These are phyloP conservation scores for Cheilosia pagana DNA, from an alignment of 2,888 invertebrate species.

Conservation along the genomic window DNA sequence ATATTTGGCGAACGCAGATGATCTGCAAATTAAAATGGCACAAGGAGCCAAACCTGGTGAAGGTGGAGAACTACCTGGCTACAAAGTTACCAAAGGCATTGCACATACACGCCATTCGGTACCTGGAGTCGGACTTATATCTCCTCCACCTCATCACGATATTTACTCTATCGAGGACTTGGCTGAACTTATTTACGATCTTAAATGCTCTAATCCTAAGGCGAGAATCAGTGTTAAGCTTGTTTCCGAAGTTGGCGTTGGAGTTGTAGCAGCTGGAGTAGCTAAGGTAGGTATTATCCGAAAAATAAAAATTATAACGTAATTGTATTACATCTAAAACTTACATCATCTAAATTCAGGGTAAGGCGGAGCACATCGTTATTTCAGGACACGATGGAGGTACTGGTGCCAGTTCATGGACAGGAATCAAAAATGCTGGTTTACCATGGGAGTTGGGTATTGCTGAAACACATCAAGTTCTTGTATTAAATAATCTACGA, in stretches of 20 bases:
- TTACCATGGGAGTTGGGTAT: slow-evolving; percentile 99
- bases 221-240: slow-evolving; percentile 98
- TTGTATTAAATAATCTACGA: slow-evolving; percentile 95
- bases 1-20: slow-evolving; percentile 98
- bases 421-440: slow-evolving; percentile 98
- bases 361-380: slow-evolving; percentile 99
- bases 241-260: slow-evolving; percentile 99
- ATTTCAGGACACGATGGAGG: slow-evolving; percentile 99
- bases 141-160: slow-evolving; percentile 99
- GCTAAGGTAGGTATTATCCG: slow-evolving; percentile 89
- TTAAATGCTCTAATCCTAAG: slow-evolving; percentile 97
- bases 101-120: slow-evolving; percentile 98
- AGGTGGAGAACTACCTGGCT: slow-evolving; percentile 97
- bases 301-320: too few species aligned
- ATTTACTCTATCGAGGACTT: slow-evolving; percentile 99
- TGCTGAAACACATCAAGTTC: slow-evolving; percentile 98
- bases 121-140: slow-evolving; percentile 98
- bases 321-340: not conserved
- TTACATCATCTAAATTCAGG: slow-evolving; percentile 84
- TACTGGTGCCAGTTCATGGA: slow-evolving; percentile 99
- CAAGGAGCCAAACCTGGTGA: slow-evolving; percentile 99
- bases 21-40: slow-evolving; percentile 99
- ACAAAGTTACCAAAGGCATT: slow-evolving; percentile 96
- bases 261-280: slow-evolving; percentile 99
- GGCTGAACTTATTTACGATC: slow-evolving; percentile 98